Conservation (phyloP, 2,113 vertebrate genomes). For the Meriones unguiculatus region DNA sequence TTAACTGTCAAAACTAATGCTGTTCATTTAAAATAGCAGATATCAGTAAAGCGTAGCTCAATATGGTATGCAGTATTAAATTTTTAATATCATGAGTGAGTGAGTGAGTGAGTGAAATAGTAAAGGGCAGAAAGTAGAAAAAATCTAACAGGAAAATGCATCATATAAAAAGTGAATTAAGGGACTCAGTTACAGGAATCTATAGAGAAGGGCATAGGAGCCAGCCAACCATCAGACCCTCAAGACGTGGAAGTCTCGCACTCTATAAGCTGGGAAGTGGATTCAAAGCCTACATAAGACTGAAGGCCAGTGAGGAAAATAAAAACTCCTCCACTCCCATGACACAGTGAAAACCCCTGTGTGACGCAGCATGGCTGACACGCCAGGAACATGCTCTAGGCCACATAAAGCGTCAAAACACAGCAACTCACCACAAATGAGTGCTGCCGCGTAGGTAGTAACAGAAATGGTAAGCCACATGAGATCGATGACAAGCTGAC, state of each 20-base stretch:
- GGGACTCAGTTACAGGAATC: background rate
- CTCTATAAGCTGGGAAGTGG: background rate
- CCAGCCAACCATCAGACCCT: background rate
- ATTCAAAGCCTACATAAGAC: background rate
- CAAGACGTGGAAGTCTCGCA: background rate
- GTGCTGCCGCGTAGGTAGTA: background rate
- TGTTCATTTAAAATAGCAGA: background rate
- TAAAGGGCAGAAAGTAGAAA: background rate
- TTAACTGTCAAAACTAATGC: background rate
- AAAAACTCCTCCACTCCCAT: background rate
- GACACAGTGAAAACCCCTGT: background rate
- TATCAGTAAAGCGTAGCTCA: background rate
- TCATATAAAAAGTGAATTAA: background rate
- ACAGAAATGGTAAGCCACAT: background rate
- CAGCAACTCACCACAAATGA: background rate
- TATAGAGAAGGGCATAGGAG: background rate
- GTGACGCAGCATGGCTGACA: background rate
- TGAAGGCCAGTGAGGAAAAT: background rate
- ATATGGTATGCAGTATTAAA: background rate
- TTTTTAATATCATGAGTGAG: background rate
- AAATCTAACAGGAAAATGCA: background rate
- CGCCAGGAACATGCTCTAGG: background rate
- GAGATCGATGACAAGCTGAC: background rate
- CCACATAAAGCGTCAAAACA: background rate
- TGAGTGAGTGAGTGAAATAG: background rate